Conservation (phyloP, 1,140 invertebrate genomes). For the Helicoverpa zea region DNA sequence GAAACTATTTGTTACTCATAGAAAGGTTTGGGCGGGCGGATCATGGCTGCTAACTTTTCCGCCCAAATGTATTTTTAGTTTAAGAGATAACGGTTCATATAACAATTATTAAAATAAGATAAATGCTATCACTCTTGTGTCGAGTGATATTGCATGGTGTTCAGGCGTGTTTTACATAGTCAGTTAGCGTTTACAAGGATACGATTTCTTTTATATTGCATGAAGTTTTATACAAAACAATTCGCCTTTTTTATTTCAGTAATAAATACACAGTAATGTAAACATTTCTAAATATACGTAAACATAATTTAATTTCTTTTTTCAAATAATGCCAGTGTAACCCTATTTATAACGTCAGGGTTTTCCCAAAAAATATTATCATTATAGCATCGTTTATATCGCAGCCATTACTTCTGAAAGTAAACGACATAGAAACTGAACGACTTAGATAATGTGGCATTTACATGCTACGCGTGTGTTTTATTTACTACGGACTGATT, state of each 20-base stretch:
- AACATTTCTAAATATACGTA: no score
- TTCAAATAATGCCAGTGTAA: not conserved
- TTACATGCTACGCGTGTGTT: constrained; percentile 37
- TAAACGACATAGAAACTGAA: constrained; percentile 12
- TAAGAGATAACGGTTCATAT: not conserved
- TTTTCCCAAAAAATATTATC: constrained; percentile 26
- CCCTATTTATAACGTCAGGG: not conserved
- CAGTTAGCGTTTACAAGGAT: no score
- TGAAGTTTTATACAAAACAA: no score
- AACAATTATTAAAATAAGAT: no score
- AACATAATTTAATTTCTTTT: not conserved
- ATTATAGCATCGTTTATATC: constrained; percentile 27
- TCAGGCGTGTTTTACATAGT: no score
- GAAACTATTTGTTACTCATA: not conserved
- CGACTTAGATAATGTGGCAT: constrained; percentile 33
- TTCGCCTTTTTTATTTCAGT: no score
- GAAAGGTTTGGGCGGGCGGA: constrained; percentile 32
- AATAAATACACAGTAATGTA: no score
- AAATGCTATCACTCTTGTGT: no score
- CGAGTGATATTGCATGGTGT: no score
- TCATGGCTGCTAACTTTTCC: no score
- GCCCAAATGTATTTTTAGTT: not conserved
- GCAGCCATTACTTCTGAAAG: constrained; percentile 19
- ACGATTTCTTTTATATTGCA: no score
- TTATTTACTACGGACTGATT: constrained; percentile 36